Evolutionary conservation across 2,888 invertebrate genomes (phyloP), one percentile per base, ranked within the genome.

Genomic region (Autographa pulchrina): DNA sequence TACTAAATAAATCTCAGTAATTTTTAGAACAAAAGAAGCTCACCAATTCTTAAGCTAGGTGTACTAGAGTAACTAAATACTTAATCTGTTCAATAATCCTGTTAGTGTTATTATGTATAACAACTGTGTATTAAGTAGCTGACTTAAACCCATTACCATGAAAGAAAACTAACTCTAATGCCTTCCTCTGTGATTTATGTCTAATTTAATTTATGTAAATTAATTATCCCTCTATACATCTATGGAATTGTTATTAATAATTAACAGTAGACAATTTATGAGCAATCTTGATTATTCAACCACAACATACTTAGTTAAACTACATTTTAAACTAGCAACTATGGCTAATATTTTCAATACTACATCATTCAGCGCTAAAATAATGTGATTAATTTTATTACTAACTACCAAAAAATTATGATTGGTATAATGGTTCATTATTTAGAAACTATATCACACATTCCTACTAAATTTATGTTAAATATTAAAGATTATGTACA

Each of bases 41-140:
- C 78, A 66, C 52, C 66, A 78, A 78, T 78, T 60, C 68, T 48
- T 81, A 81, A 79, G 78, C 75, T 74, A 67, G 65, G 65, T 73
- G 62, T 78, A 66, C 70, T 70, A 70, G 48, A 74, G 25, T 16
- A 74, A 60, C 70, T 78, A 78, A 78, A 81, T 81, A 78, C 75
- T 54, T 78, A 78, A 78, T 81, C 78, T 78, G 67, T 58, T 38
- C 32, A 6, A 64, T 66, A 81, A 79, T 68, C 78, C 41, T 74
- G 52, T 79, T 79, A 81, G 68, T 31, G 41, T 68, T 8, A 68
- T n/a, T 60, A 81, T 63, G 65, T 72, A 65, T 58, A 59, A 41
- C 62, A 56, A 25, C 14, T 54, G 32, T 56, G 32, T 38, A 62
- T 31, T 63, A 20, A 60, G 43, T 18, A 54, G 20, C 65, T 56